These are phyloP conservation scores for Platorchestia sp. DNA, from an alignment of 1,140 invertebrate genomes.

Conservation along the genomic window DNA sequence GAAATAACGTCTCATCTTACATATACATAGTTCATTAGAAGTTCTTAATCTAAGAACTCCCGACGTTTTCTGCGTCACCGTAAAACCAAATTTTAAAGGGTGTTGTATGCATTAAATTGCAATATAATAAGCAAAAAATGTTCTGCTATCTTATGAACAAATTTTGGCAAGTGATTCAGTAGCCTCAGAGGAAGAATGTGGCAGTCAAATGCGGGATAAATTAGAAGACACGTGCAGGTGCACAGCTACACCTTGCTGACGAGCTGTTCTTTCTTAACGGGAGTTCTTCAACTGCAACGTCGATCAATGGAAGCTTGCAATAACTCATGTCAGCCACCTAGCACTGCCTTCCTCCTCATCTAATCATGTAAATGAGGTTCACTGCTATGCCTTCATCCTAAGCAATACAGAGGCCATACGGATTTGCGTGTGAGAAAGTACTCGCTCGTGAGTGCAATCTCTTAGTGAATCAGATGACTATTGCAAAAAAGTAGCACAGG, in stretches of 20 bases:
- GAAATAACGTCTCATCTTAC: background rate
- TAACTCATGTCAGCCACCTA: background rate
- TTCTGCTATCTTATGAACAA: background rate
- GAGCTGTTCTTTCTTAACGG: background rate
- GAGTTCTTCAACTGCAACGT: background rate
- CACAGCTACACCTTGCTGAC: slow-evolving; percentile 11
- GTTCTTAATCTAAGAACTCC: background rate
- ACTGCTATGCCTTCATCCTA: background rate
- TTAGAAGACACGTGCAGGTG: background rate
- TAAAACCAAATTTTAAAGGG: background rate
- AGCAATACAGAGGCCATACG: background rate
- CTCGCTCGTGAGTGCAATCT: background rate
- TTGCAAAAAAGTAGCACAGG: background rate
- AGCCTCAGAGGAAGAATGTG: background rate
- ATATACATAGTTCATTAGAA: background rate
- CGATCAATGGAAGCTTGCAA: slow-evolving; percentile 26
- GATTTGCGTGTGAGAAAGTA: background rate
- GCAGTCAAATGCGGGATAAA: background rate
- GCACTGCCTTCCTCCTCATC: background rate
- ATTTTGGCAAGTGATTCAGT: background rate
- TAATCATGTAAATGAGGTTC: background rate
- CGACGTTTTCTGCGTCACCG: background rate
- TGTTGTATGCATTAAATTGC: background rate
- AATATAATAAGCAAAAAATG: background rate
- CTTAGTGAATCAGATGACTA: background rate